phyloP scores from a whole-genome alignment of 2,113 vertebrate genomes.

The Chitala chitala region DNA sequence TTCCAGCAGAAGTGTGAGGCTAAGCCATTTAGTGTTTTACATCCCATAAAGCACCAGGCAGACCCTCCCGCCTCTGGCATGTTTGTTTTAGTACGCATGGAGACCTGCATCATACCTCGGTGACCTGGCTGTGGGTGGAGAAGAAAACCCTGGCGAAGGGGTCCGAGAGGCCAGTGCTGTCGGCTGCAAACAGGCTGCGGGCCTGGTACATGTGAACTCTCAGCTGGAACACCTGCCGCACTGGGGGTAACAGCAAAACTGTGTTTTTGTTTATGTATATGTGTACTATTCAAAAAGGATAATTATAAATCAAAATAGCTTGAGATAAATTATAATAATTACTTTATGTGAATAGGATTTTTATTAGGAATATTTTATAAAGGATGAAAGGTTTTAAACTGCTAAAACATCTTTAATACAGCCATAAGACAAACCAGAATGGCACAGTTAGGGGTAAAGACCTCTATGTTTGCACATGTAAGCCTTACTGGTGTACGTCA shows the following conservation, averaged over 20 bases:
- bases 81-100: no score
- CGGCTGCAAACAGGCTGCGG: slow-evolving; percentile 86
- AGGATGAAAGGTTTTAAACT: no score
- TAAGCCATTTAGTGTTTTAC: no score
- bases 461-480: no score
- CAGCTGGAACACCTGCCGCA: slow-evolving; percentile 76
- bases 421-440: background rate
- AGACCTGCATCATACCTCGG: slow-evolving; percentile 87
- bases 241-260: background rate
- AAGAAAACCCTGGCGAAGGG: slow-evolving; percentile 94
- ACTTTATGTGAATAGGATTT: no score
- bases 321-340: background rate
- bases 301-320: background rate
- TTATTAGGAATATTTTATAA: no score
- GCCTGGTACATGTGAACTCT: slow-evolving; percentile 97
- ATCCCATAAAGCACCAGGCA: no score
- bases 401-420: no score
- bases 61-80: no score
- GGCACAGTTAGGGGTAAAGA: no score
- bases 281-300: background rate
- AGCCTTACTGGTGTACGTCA: slow-evolving; percentile 90
- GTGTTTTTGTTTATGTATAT: no score
- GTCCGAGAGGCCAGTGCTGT: slow-evolving; percentile 90
- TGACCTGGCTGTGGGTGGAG: slow-evolving; percentile 94
- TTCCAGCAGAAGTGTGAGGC: no score